Base-by-base conservation (phyloP, 2,797 vertebrate genomes). In the Ctenopoma multispine region DNA sequence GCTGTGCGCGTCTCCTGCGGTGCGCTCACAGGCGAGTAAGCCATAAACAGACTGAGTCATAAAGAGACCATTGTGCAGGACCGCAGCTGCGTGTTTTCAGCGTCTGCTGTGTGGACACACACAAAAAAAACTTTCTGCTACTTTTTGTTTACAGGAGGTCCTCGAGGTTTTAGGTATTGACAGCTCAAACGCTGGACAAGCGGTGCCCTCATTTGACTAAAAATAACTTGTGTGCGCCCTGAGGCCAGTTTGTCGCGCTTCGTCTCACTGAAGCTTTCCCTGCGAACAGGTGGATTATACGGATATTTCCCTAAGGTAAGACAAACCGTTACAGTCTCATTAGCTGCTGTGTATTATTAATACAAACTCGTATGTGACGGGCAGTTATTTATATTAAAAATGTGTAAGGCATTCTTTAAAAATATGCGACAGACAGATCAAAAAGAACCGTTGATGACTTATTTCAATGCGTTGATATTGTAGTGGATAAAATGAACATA, bases 211-310 rank as follows among this genome's bases (percentile, higher is more conserved):
- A 29, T 74, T 69, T n/a, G 69, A 62, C 83, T 90, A 85, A 82
- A 89, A 81, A 91, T 91, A 93, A 82, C 79, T 65, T 46, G 69
- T 53, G 79, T 53, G 63, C 72, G 46, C 53, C 17, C 63, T 87
- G 86, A 73, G 66, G 50, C n/a, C 63, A 51, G 71, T 18, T 17
- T 36, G 69, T 65, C 71, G 61, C 7, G 57, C 48, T 50, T 29
- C 61, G 20, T 49, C 63, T 50, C 60, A 49, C 69, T 72, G 72
- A 86, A 53, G 59, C 51, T 60, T 23, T 55, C 51, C 18, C 55
- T 24, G 63, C 55, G 44, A 64, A 81, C 84, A 88, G 72, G 80
- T 87, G 79, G 60, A 79, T 68, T 46, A n/a, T 48, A 46, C 14
- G 43, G 34, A 31, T 54, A 20, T 44, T 71, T 56, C 18, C 12